Conservation (phyloP, 2,113 vertebrate genomes). For the Ceyx cyanopectus region DNA sequence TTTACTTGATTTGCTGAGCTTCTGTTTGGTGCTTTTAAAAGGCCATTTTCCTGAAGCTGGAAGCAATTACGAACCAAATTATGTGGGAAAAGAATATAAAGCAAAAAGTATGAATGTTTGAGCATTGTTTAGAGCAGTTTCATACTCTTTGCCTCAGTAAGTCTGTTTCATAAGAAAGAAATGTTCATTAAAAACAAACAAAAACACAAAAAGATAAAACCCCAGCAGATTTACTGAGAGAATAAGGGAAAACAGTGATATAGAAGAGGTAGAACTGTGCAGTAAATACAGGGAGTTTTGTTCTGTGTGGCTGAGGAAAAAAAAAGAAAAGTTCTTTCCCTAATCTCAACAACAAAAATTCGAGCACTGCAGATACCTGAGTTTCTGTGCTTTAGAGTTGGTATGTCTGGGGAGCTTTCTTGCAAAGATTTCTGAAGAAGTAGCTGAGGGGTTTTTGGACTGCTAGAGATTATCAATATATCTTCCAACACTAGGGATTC, state of each 20-base stretch:
- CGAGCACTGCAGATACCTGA: not conserved
- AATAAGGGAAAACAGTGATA: not conserved
- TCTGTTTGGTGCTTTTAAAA: constrained; percentile 27
- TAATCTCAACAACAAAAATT: not conserved
- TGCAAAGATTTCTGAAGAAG: not conserved
- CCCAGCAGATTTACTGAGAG: not conserved
- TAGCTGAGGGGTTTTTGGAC: constrained; percentile 1
- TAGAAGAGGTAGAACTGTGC: not conserved
- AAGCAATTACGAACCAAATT: constrained; percentile 56
- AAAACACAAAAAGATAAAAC: too few species aligned
- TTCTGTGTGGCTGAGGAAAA: not conserved
- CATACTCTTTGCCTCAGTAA: not conserved
- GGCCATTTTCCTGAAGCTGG: constrained; percentile 53
- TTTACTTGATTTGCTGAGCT: constrained; percentile 19
- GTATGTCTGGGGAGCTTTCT: not conserved
- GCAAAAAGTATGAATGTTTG: constrained; percentile 48
- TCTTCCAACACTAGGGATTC: not conserved
- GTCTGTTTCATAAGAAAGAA: constrained; percentile 5
- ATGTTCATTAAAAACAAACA: not conserved
- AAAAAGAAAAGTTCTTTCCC: not conserved
- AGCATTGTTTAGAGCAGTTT: constrained; percentile 39
- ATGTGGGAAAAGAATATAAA: constrained; percentile 45
- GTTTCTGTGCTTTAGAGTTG: not conserved
- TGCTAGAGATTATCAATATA: not conserved
- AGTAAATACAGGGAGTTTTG: not conserved